These are phyloP conservation scores for Thunnus maccoyii DNA, from an alignment of 2,113 vertebrate genomes.

Conservation along the genomic window DNA sequence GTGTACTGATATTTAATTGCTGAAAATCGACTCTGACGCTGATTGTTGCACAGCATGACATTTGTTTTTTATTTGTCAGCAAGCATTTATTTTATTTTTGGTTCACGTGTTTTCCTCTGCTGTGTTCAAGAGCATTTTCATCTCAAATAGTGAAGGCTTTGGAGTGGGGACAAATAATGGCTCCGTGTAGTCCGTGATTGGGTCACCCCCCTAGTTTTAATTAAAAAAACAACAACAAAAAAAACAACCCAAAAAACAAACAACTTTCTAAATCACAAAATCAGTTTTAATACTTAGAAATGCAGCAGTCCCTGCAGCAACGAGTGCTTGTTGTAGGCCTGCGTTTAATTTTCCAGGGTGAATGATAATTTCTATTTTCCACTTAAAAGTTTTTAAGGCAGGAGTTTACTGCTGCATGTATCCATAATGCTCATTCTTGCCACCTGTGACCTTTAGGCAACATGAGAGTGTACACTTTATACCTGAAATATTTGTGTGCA, in stretches of 20 bases:
- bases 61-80: slow-evolving; percentile 20
- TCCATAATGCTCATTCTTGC: slow-evolving; percentile 53
- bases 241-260: not conserved
- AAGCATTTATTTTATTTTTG: slow-evolving; percentile 55
- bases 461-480: slow-evolving; percentile 1
- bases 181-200: slow-evolving; percentile 49
- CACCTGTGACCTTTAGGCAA: slow-evolving; percentile 68
- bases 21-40: slow-evolving; percentile 62
- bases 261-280: not conserved
- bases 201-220: slow-evolving; percentile 10
- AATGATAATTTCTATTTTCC: not conserved
- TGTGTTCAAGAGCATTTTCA: slow-evolving; percentile 43
- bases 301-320: slow-evolving; percentile 4
- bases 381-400: slow-evolving; percentile 12
- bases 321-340: not conserved
- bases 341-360: not conserved
- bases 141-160: slow-evolving; percentile 22
- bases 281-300: not conserved
- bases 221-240: slow-evolving; percentile 22
- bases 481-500: slow-evolving; percentile 22
- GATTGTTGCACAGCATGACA: slow-evolving; percentile 72
- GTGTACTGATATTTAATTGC: slow-evolving; percentile 59
- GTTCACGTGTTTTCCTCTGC: slow-evolving; percentile 17
- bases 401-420: not conserved
- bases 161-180: slow-evolving; percentile 35